Base-by-base conservation (phyloP, 64 coral and sea anemone genomes). In the Dendronephthya gigantea region DNA sequence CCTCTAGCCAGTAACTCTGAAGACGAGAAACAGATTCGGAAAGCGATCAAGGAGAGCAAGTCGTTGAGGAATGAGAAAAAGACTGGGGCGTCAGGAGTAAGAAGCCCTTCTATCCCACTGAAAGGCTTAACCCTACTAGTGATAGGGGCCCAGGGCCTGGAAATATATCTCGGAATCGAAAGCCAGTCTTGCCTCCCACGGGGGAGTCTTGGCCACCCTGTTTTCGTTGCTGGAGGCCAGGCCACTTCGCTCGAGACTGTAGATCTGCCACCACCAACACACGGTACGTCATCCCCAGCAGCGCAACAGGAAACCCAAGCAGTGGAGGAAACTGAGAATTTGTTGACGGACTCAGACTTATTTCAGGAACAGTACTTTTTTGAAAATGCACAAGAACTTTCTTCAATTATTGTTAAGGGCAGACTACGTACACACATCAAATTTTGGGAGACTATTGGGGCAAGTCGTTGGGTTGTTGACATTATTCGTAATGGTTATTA, bases 41-140 rank as follows among this genome's bases (percentile, higher is more conserved):
- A 84, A 65, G 88, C 83, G 7, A 48, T 84, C 22, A 84, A 90
- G 65, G 88, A 89, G 22, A 68, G 82, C 27, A 83, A 90, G 6
- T 70, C 45, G 72, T 36, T 48, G 17, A 29, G 45, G 43, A 81
- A 82, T n/a, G 87, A 88, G 51, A 49, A 39, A 55, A 35, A 35
- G 56, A 55, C 39, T 27, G 8, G n/a, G 9, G 32, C n/a, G 11
- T 1, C 48, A 49, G 15, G 31, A 49, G 50, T 39, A 51, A 49
- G 39, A 48, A 83, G 43, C 38, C 48, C 10, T 50, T 81, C 49
- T 35, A 33, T 35, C 15, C 40, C 34, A 10, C 19, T 6, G 69
- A 68, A 41, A 14, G 41, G 25, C n/a, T 25, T 48, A 11, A 6
- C 33, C 25, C 47, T 19, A 84, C 29, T 35, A 51, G 0, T 51